Evolutionary conservation across 1,140 invertebrate species (phyloP), one percentile per base, ranked within the genome.

Genomic region (Saccostrea echinata): DNA sequence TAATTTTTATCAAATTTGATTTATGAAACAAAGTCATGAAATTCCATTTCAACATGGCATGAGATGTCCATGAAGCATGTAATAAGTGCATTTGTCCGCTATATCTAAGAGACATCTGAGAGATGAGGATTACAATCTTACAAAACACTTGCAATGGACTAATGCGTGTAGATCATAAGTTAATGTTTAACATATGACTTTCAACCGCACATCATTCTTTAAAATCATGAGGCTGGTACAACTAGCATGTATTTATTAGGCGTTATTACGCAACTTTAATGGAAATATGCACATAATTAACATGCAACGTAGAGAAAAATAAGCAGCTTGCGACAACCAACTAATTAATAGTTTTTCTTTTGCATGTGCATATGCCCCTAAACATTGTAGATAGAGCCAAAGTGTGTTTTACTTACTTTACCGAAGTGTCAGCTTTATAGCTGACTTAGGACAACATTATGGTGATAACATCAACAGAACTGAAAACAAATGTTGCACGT

Each of bases 11-110:
- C 27, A 27, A 76, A 27, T 76, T 76, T 76, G 68, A 76, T 76
- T 30, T 76, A 76, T 33, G 68, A 76, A 27, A 35, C 68, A 76
- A 76, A 76, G 68, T 76, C 68, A 76, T 27, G 68, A 30, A 76
- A 33, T 30, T 76, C 13, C 24, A 24, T 3, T 27, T 30, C 11
- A 8, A 30, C 8, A 71, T 76, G 16, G 68, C 30, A 13, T 2
- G 68, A 11, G 12, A 71, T 11, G 68, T 71, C 68, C 3, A 35
- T 76, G 2, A 13, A 16, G 12, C 33, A 30, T 76, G 68, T 9
- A 33, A 33, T 76, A 33, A 18, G 27, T 12, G 33, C 13, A 16
- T 76, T 33, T 35, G 68, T 76, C 16, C 13, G 16, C 13, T 2
- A 76, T 30, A 76, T 76, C 27, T 9, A 13, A 33, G 27, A 76